Evolutionary conservation across 2,113 vertebrate species (phyloP), one percentile per base, ranked within the genome.

Genomic region (Amphilophus citrinellus): DNA sequence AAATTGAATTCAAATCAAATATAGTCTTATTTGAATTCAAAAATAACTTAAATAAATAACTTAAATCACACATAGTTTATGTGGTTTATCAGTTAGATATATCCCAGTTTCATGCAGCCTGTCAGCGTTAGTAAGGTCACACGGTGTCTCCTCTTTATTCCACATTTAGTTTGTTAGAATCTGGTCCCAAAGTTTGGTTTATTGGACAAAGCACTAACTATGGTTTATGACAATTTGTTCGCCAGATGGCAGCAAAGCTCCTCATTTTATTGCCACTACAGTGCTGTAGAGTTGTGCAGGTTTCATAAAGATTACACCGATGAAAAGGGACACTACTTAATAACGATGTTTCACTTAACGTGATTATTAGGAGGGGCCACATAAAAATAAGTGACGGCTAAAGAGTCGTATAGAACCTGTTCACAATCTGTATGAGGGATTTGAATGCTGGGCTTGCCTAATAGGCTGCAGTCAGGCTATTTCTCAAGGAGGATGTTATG

Each of bases 211-310:
- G 66, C 27, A 53, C 30, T 53, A 53, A n/a, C 17, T 30, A 56
- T 0, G 53, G 27, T 1, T 35, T 9, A 35, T 73, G 27, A 59
- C 18, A 2, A 10, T 76, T 3, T 60, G 14, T 13, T 30, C 92
- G 77, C 62, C 76, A 93, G 93, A 39, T 80, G 87, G 88, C 84
- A 89, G 60, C 85, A 90, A 62, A 86, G 50, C 30, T 83, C 58
- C 57, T 5, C 7, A 35, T 44, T 22, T 66, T 22, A n/a, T 20
- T 42, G 3, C 5, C 61, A 82, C 20, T 2, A 3, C 1, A 3
- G 6, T 62, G 3, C 1, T 4, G 17, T 18, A 44, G 2, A 1
- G 9, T 0, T 39, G 10, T 22, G 10, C 2, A 20, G 18, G 8
- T 84, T 61, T 68, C 10, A 6, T n/a, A n/a, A 15, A 8, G 7